Evolutionary conservation across 2,113 vertebrate genomes (phyloP).

Genomic region (Hyperoodon ampullatus): DNA sequence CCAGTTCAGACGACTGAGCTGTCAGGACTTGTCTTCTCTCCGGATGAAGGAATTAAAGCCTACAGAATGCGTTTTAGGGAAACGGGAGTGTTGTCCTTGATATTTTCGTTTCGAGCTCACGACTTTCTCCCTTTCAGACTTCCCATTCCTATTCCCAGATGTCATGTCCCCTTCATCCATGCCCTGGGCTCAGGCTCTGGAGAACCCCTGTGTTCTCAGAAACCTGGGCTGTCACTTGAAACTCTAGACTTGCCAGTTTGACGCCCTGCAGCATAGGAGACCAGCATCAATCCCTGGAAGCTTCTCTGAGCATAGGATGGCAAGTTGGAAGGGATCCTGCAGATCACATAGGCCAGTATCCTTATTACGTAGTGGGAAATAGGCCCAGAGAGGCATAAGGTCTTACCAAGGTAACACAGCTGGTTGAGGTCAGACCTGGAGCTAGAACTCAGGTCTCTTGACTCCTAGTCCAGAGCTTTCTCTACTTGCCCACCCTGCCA

Average conservation of each 20-base stretch:
- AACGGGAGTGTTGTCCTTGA: background rate
- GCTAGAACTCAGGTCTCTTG: background rate
- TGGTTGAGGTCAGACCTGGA: background rate
- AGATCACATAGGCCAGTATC: background rate
- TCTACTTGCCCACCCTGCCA: background rate
- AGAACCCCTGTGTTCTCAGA: background rate
- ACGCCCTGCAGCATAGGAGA: background rate
- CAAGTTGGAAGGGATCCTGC: background rate
- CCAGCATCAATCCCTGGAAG: background rate
- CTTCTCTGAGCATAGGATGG: background rate
- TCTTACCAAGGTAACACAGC: background rate
- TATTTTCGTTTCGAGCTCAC: background rate
- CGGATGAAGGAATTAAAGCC: background rate
- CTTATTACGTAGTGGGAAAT: background rate
- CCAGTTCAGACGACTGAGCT: background rate
- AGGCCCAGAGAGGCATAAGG: background rate
- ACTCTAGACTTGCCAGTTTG: background rate
- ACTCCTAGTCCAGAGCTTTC: background rate
- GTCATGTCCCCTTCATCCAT: background rate
- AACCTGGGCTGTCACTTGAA: background rate
- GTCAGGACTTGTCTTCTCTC: background rate
- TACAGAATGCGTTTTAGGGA: background rate
- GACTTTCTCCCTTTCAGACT: background rate
- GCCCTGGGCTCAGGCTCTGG: background rate
- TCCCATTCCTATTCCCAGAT: background rate